Percentiles rank a stretch among this genome's conserved stretches.
Conservation (phyloP, 2,888 invertebrate genomes). For the Plagodis dolabraria region DNA sequence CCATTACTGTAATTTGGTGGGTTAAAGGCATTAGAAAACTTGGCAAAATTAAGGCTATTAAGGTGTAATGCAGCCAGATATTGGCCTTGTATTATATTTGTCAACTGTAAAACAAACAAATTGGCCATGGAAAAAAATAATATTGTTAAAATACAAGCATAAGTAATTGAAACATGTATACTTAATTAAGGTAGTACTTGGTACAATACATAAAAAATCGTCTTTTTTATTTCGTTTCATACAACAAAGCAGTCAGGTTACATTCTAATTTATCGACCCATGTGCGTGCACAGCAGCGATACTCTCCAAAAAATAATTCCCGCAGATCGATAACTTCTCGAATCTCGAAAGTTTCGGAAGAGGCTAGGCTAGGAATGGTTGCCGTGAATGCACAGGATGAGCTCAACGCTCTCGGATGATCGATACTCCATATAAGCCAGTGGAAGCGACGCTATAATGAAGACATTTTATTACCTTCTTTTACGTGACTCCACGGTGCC, state of each 20-base stretch:
- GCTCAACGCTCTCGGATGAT: not conserved
- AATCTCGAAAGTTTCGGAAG: slow-evolving; percentile 1
- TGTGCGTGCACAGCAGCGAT: slow-evolving; percentile 45
- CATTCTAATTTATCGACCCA: slow-evolving; percentile 61
- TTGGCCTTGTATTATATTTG: too few relatives aligned
- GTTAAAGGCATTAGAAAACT: too few relatives aligned
- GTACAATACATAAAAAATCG: too few relatives aligned
- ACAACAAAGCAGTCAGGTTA: slow-evolving; percentile 42
- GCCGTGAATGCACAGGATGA: not conserved
- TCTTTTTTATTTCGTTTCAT: slow-evolving; percentile 21
- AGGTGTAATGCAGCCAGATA: too few relatives aligned
- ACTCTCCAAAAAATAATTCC: slow-evolving; percentile 15
- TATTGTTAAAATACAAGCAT: too few relatives aligned
- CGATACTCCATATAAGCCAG: slow-evolving; percentile 29
- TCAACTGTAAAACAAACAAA: too few relatives aligned
- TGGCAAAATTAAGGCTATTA: too few relatives aligned
- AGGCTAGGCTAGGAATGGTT: not conserved
- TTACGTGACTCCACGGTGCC: slow-evolving; percentile 86
- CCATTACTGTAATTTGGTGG: too few relatives aligned
- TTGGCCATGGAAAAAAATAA: too few relatives aligned
- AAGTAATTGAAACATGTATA: too few relatives aligned
- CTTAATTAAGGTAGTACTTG: too few relatives aligned
- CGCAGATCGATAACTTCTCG: slow-evolving; percentile 19
- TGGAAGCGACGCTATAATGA: slow-evolving; percentile 53
- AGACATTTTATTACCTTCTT: slow-evolving; percentile 80